phyloP scores from a whole-genome alignment of 2,888 invertebrate genomes.

The Anorthoa munda region DNA sequence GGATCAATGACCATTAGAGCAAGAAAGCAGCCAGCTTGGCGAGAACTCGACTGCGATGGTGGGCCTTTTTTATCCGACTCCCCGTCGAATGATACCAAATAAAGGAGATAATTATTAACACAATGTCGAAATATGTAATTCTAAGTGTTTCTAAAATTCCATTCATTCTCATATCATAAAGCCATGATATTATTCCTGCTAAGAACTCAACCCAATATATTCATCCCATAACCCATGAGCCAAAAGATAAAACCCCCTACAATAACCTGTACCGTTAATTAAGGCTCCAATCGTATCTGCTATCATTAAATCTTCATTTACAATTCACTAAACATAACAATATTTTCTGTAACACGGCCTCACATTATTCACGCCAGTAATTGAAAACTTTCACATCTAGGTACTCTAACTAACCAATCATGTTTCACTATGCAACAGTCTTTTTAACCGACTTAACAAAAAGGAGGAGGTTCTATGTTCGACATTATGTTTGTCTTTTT shows the following conservation, averaged over 20 bases:
- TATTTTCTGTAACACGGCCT: constrained; percentile 16
- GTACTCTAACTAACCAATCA: not conserved
- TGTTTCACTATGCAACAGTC: not conserved
- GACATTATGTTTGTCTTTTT: too few relatives aligned
- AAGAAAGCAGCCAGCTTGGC: not conserved
- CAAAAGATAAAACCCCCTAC: not conserved
- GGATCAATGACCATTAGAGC: constrained; percentile 21
- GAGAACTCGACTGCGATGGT: not conserved
- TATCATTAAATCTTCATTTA: constrained; percentile 2
- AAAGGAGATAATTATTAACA: not conserved
- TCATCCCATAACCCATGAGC: not conserved
- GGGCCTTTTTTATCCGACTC: not conserved
- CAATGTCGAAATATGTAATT: not conserved
- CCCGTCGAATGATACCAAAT: too few relatives aligned
- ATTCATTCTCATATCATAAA: not conserved
- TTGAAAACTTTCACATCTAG: constrained; percentile 34
- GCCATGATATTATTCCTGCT: too few relatives aligned
- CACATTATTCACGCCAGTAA: not conserved
- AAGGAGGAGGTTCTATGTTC: too few relatives aligned
- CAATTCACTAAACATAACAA: constrained; percentile 7
- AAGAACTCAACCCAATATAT: too few relatives aligned
- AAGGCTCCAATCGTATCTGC: not conserved
- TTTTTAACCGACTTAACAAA: too few relatives aligned
- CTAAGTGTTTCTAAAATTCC: not conserved
- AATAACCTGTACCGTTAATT: not conserved